Base-by-base conservation (phyloP, 2,113 vertebrate genomes). In the Sander lucioperca region DNA sequence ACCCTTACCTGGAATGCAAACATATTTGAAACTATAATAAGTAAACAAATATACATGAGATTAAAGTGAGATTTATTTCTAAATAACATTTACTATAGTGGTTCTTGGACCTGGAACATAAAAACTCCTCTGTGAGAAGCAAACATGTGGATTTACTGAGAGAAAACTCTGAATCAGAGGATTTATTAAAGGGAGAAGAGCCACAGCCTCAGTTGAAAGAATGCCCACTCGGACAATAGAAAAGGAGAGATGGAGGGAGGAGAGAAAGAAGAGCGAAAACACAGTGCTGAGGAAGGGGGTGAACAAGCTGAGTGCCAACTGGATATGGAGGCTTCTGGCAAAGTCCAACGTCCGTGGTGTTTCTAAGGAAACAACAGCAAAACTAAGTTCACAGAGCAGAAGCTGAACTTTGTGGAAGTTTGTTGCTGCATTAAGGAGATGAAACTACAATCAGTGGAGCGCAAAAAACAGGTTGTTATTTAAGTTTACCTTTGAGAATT, bases 1-100 rank as follows among this genome's bases (percentile, higher is more conserved):
- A 89, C 85, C 19, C 81, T 77, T 79, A 80, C 56, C 59, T 84
- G 88, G 89, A 93, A 90, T 88, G 88, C 81, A 86, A 80, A 77
- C 75, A 81, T 86, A 82, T 89, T 82, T 77, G 56, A 92, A 85
- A 83, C 63, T 65, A 1, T 80, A 64, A 85, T 66, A 81, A 65
- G 81, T 77, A 76, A 81, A 43, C 68, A 80, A 82, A 89, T 80
- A 83, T 80, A 84, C 57, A 5, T 76, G 53, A 86, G 82, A 89
- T 83, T 51, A 84, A 84, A 84, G 58, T 67, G 61, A 86, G 59
- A 87, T 88, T 82, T 85, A 87, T 91, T 83, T 86, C 86, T 84
- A 50, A 76, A 66, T 80, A 66, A 77, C 36, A 57, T 87, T 45
- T 84, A 79, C 54, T 76, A 21, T 81, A 75, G 72, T 64, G 66